Conservation (phyloP, 2,113 vertebrate genomes). For the Paracanthobrama guichenoti region DNA sequence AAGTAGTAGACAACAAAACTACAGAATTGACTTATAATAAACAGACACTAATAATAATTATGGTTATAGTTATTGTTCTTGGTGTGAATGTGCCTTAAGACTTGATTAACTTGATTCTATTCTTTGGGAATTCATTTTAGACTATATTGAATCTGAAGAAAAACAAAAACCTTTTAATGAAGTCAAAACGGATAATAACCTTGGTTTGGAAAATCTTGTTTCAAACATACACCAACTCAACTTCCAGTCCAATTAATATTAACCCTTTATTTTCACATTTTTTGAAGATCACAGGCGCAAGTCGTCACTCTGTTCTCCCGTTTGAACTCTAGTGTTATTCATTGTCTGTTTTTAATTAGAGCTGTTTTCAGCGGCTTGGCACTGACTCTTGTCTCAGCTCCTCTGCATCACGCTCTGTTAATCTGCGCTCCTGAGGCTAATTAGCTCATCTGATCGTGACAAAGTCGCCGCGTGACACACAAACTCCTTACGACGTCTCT, state of each 20-base stretch:
- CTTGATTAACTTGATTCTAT: not conserved
- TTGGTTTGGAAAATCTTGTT: not conserved
- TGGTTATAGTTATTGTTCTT: not conserved
- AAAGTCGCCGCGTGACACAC: constrained; percentile 60
- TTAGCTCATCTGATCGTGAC: constrained; percentile 72
- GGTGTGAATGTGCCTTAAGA: not conserved
- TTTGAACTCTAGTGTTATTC: constrained; percentile 40
- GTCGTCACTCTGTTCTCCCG: not conserved
- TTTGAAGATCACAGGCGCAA: constrained; percentile 35
- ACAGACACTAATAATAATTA: not conserved
- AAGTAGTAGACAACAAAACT: too few species aligned
- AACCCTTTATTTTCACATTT: not conserved
- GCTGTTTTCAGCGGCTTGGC: constrained; percentile 36
- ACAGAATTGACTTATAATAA: too few species aligned
- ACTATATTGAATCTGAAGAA: not conserved
- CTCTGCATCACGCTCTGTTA: constrained; percentile 55
- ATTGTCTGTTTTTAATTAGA: constrained; percentile 47
- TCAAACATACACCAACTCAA: not conserved
- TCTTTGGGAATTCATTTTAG: not conserved
- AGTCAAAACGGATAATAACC: not conserved
- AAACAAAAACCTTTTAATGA: not conserved
- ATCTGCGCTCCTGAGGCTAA: constrained; percentile 66
- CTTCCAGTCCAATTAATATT: constrained; percentile 32
- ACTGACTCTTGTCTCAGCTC: constrained; percentile 33
- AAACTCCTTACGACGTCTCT: constrained; percentile 48